A percentile compares a stretch with the other conserved stretches of the same genome.
Evolutionary conservation across 2,113 vertebrate genomes (phyloP).

Genomic region (Microcebus lehilahytsara): DNA sequence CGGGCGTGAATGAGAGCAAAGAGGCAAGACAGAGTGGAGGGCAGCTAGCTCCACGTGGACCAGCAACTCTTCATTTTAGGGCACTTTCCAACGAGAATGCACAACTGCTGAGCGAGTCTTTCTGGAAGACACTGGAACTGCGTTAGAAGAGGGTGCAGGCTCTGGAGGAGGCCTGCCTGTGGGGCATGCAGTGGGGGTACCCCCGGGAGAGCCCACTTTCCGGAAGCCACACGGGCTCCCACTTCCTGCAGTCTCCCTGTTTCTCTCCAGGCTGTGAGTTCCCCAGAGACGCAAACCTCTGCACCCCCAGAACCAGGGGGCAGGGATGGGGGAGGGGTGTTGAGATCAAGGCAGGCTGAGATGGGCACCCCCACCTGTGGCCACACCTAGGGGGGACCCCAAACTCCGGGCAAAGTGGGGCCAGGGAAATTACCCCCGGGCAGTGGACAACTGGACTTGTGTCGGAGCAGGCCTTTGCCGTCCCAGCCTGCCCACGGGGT

Average conservation of each 20-base stretch:
- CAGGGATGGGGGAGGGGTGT: too few relatives aligned
- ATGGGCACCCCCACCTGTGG: neutral
- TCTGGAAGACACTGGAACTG: too few relatives aligned
- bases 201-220: too few relatives aligned
- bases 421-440: neutral
- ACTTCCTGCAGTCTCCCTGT: neutral
- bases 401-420: too few relatives aligned
- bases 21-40: too few relatives aligned
- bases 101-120: too few relatives aligned
- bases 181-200: neutral
- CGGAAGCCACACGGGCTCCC: neutral
- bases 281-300: neutral
- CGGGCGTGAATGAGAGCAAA: too few relatives aligned
- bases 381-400: accelerated
- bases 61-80: too few relatives aligned
- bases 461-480: accelerated
- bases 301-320: accelerated
- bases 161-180: accelerated
- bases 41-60: too few relatives aligned
- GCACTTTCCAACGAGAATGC: too few relatives aligned
- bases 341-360: neutral
- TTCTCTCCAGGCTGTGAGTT: neutral
- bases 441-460: accelerated
- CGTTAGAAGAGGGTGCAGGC: accelerated
- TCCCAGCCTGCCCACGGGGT: neutral